Conservation (phyloP, 2,113 vertebrate genomes). For the Barnardius zonarius region DNA sequence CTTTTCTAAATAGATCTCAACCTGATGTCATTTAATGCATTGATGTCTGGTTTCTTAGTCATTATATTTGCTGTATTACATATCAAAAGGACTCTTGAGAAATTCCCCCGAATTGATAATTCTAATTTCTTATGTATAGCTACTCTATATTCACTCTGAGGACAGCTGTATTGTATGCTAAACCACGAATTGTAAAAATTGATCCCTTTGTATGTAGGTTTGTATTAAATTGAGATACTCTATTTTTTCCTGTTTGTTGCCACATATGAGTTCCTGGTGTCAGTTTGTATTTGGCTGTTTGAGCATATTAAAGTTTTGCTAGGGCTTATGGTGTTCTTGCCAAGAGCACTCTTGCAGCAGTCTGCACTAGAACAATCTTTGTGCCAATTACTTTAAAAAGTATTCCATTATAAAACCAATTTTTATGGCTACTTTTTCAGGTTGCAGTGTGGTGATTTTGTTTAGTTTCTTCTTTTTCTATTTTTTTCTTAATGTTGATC, state of each 20-base stretch:
- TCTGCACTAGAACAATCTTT: constrained; percentile 76
- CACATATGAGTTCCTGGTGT: constrained; percentile 79
- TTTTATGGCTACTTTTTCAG: constrained; percentile 75
- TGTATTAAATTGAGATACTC: constrained; percentile 84
- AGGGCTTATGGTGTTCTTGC: constrained; percentile 86
- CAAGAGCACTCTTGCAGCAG: constrained; percentile 86
- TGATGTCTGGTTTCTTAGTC: constrained; percentile 80
- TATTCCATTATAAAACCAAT: constrained; percentile 74
- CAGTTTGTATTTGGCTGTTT: constrained; percentile 86
- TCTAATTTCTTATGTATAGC: constrained; percentile 87
- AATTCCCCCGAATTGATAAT: constrained; percentile 77
- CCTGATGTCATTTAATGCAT: constrained; percentile 79
- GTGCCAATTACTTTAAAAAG: constrained; percentile 84
- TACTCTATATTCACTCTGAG: constrained; percentile 82
- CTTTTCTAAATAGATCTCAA: constrained; percentile 78
- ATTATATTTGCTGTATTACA: constrained; percentile 80
- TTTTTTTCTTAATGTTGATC: constrained; percentile 62
- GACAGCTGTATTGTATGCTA: constrained; percentile 78
- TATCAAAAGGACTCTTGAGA: constrained; percentile 84
- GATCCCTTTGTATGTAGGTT: constrained; percentile 83
- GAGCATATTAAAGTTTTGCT: constrained; percentile 86
- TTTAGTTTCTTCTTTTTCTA: constrained; percentile 65
- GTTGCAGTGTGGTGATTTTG: constrained; percentile 71
- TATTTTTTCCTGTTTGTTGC: constrained; percentile 74
- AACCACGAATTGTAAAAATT: constrained; percentile 82